A percentile compares a stretch with the other conserved stretches of the same genome.
These are phyloP conservation scores for Montipora cactus DNA, from an alignment of 64 coral and sea anemone species.

Conservation along the genomic window DNA sequence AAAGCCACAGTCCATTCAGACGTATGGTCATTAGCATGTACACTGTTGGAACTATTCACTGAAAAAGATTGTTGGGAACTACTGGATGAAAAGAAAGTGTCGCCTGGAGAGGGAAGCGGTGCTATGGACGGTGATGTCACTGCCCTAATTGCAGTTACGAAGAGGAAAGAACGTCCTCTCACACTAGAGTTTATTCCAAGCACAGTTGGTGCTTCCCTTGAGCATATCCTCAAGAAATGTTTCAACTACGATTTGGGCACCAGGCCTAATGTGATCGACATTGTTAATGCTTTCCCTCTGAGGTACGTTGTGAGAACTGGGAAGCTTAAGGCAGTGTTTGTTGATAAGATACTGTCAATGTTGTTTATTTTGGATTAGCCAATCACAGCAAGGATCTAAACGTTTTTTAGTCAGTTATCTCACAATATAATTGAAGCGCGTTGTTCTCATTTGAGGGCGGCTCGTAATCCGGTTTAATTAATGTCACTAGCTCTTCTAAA, in stretches of 20 bases:
- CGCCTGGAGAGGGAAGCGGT: not conserved
- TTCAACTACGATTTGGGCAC: not conserved
- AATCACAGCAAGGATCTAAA: no score
- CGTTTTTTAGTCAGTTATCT: no score
- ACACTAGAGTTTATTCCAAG: not conserved
- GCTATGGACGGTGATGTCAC: not conserved
- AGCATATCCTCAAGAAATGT: not conserved
- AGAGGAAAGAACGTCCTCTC: not conserved
- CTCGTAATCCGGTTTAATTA: no score
- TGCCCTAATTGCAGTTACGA: not conserved
- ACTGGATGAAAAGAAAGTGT: not conserved
- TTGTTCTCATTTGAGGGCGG: no score
- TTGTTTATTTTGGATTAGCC: no score
- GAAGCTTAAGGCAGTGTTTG: no score
- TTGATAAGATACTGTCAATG: no score
- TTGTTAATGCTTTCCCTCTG: not conserved
- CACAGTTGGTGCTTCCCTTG: not conserved
- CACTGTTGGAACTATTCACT: conserved; percentile 49
- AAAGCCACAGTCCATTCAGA: conserved; percentile 35
- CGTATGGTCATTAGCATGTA: conserved; percentile 67
- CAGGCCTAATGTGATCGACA: not conserved
- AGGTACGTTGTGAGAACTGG: no score
- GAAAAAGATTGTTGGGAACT: conserved; percentile 29
- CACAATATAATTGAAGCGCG: no score
- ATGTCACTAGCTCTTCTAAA: no score